These are phyloP conservation scores for Podotricha telesiphe DNA, from an alignment of 2,888 invertebrate genomes.

Conservation along the genomic window DNA sequence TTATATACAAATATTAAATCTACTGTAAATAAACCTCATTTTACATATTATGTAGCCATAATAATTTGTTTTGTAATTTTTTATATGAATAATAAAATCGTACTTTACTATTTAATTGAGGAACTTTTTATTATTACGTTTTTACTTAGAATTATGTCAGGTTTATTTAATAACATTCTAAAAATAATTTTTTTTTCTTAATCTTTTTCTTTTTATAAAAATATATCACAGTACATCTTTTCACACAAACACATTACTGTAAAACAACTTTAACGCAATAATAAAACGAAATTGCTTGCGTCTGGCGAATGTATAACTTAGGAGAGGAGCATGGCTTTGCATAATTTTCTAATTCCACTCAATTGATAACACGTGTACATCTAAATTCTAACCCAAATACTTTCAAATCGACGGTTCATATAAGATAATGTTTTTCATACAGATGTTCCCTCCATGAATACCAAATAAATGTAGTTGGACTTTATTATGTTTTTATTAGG, in stretches of 20 bases:
- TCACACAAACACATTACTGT: no score
- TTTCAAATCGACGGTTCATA: constrained; percentile 7
- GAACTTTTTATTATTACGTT: no score
- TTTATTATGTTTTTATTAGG: neutral
- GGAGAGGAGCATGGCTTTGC: constrained; percentile 11
- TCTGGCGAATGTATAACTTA: neutral
- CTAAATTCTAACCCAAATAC: constrained; percentile 37
- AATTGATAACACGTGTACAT: constrained; percentile 50
- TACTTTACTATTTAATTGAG: no score
- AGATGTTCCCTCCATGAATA: neutral
- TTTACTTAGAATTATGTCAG: no score
- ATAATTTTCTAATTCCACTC: constrained; percentile 34
- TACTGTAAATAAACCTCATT: no score
- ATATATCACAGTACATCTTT: no score
- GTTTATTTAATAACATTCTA: no score
- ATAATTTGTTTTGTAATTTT: no score
- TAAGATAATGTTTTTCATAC: neutral
- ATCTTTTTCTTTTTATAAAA: no score
- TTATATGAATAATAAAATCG: no score
- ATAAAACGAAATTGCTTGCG: constrained; percentile 8
- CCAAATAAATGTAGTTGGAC: neutral
- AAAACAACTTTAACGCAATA: neutral
- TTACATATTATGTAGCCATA: no score
- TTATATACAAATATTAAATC: neutral
- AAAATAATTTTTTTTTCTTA: no score